phyloP scores from a whole-genome alignment of 1,140 invertebrate species.

The Dufourea novaeangliae region DNA sequence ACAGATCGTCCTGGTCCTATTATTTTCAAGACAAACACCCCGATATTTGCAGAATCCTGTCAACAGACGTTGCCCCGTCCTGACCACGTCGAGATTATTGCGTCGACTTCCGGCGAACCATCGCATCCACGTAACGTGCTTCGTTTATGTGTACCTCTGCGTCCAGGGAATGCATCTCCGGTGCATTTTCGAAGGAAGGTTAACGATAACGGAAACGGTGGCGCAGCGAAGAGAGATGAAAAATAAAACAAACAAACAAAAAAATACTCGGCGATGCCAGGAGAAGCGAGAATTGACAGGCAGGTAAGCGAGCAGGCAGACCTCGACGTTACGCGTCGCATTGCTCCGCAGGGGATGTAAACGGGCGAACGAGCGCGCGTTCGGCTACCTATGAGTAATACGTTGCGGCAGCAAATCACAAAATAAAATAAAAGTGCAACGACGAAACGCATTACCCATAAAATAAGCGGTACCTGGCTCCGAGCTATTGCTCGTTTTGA shows the following conservation, averaged over 20 bases:
- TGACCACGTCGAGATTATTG: background rate
- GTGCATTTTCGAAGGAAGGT: background rate
- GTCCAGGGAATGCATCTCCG: too few species aligned
- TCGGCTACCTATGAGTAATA: slow-evolving; percentile 45
- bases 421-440: slow-evolving; percentile 58
- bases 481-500: slow-evolving; percentile 63
- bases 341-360: slow-evolving; percentile 2
- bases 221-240: background rate
- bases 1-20: background rate
- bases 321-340: slow-evolving; percentile 5
- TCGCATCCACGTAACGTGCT: too few species aligned
- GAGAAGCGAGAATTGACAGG: background rate
- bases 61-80: background rate
- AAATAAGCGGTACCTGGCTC: slow-evolving; percentile 54
- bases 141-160: too few species aligned
- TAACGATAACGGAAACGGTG: too few species aligned
- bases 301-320: too few species aligned
- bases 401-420: slow-evolving; percentile 55
- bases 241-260: slow-evolving; percentile 14
- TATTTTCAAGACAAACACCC: slow-evolving; percentile 22
- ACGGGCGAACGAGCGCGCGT: background rate
- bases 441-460: slow-evolving; percentile 63
- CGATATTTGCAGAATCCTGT: background rate
- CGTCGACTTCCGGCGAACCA: background rate
- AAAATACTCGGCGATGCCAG: slow-evolving; percentile 22